These are phyloP conservation scores for Cephus runcator DNA, from an alignment of 2,888 invertebrate genomes.

Conservation along the genomic window DNA sequence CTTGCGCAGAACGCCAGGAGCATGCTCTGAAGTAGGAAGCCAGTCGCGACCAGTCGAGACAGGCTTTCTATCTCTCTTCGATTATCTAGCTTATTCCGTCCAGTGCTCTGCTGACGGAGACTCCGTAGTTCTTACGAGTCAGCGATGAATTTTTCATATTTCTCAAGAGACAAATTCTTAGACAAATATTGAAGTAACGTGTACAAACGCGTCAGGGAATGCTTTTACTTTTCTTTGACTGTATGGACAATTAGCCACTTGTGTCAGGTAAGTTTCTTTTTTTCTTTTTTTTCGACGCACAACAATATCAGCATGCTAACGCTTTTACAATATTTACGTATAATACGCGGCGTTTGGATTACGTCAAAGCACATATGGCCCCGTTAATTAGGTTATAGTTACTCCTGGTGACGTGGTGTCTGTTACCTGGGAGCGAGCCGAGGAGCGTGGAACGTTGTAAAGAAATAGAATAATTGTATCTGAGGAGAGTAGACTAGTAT, in stretches of 20 bases:
- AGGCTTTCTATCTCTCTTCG: neutral
- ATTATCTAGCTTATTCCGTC: neutral
- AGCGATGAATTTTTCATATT: neutral
- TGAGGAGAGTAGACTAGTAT: neutral
- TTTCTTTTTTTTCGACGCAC: neutral
- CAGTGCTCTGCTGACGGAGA: neutral
- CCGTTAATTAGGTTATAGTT: neutral
- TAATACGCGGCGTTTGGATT: neutral
- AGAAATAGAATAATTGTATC: neutral
- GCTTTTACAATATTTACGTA: neutral
- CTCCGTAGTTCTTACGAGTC: neutral
- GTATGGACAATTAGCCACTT: neutral
- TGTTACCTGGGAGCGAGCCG: neutral
- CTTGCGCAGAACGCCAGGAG: neutral
- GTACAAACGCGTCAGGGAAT: neutral
- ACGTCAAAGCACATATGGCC: neutral
- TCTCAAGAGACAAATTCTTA: neutral
- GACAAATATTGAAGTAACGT: neutral
- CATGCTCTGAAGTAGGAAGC: neutral
- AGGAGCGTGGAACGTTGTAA: neutral
- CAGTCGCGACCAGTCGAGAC: neutral
- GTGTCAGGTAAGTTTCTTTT: neutral
- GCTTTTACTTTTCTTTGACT: neutral
- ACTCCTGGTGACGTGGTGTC: neutral
- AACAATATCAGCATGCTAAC: neutral